These are phyloP conservation scores for Glossophaga mutica DNA, from an alignment of 2,797 vertebrate genomes.

Conservation along the genomic window DNA sequence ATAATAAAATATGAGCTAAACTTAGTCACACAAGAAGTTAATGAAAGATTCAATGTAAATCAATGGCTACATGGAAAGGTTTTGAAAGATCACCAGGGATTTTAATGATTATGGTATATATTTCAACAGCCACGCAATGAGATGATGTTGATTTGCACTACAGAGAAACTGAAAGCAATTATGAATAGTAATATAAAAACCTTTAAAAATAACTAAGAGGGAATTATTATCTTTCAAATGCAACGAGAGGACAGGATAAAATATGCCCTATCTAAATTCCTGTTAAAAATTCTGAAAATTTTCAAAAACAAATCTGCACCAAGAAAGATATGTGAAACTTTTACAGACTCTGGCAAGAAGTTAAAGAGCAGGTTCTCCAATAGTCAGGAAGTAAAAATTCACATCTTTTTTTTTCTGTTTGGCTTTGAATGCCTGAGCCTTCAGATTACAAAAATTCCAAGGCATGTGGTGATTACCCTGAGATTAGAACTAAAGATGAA, in stretches of 20 bases:
- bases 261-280: not conserved
- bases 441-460: not conserved
- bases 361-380: not conserved
- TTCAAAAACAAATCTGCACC: not conserved
- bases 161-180: not conserved
- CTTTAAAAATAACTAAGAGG: not conserved
- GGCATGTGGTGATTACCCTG: not conserved
- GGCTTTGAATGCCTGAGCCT: not conserved
- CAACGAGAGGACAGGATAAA: not conserved
- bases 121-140: not conserved
- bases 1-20: not conserved
- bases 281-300: slow-evolving; percentile 12
- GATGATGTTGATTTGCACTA: not conserved
- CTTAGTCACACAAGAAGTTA: not conserved
- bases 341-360: not conserved
- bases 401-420: not conserved
- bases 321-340: not conserved
- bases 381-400: not conserved
- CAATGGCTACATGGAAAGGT: not conserved
- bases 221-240: slow-evolving; percentile 4
- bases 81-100: not conserved
- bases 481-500: not conserved
- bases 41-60: slow-evolving; percentile 8
- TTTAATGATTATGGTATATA: not conserved
- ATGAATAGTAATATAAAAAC: slow-evolving; percentile 40